A percentile compares a stretch with the other conserved stretches of the same genome.
These are phyloP conservation scores for Anastatus disparis DNA, from an alignment of 1,140 invertebrate genomes.

Conservation along the genomic window DNA sequence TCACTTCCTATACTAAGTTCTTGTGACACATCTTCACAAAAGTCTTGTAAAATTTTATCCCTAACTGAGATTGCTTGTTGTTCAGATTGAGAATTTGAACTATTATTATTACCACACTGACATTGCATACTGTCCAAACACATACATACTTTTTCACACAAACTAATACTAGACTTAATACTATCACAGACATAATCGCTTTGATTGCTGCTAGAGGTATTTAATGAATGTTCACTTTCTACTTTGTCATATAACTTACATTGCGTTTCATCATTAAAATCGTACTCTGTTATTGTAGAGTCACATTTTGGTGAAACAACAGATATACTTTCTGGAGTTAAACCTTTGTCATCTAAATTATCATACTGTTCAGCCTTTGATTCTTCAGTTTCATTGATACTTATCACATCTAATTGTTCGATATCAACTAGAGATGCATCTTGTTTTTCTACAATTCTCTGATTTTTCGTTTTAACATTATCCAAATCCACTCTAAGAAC, in stretches of 20 bases:
- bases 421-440: slow-evolving; percentile 52
- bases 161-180: slow-evolving; percentile 54
- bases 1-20: slow-evolving; percentile 63
- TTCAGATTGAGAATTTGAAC: slow-evolving; percentile 44
- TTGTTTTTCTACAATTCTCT: slow-evolving; percentile 54
- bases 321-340: slow-evolving; percentile 46
- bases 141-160: slow-evolving; percentile 52
- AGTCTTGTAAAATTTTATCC: slow-evolving; percentile 64
- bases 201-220: slow-evolving; percentile 57
- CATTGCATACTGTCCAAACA: slow-evolving; percentile 53
- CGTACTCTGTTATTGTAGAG: slow-evolving; percentile 50
- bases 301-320: slow-evolving; percentile 54
- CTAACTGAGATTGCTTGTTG: slow-evolving; percentile 60
- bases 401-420: slow-evolving; percentile 56
- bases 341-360: slow-evolving; percentile 53
- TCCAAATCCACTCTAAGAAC: slow-evolving; percentile 70
- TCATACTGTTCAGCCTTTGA: slow-evolving; percentile 53
- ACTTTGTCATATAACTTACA: slow-evolving; percentile 47
- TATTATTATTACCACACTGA: slow-evolving; percentile 47
- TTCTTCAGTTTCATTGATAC: slow-evolving; percentile 58
- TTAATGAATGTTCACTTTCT: slow-evolving; percentile 49
- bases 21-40: slow-evolving; percentile 63
- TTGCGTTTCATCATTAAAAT: slow-evolving; percentile 54
- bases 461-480: slow-evolving; percentile 50
- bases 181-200: slow-evolving; percentile 61